Percentiles rank a stretch among this genome's conserved stretches.
phyloP scores from a whole-genome alignment of 2,888 invertebrate genomes.

The Helobdella robusta region DNA sequence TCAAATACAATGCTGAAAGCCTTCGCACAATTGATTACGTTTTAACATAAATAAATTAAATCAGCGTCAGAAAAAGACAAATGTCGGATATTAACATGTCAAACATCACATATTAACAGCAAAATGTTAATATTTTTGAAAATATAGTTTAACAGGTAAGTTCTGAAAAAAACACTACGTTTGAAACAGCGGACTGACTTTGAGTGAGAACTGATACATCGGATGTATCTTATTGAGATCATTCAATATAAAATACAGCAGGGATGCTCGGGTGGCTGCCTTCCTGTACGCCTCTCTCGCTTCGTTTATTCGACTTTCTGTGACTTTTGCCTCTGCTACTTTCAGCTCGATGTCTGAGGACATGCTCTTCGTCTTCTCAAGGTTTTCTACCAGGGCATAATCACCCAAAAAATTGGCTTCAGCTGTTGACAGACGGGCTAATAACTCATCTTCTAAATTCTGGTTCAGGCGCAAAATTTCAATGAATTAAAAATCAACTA shows the following conservation, averaged over 20 bases:
- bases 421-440: conserved; percentile 79
- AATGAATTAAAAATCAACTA: not conserved
- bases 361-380: conserved; percentile 87
- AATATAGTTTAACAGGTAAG: no score
- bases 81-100: not conserved
- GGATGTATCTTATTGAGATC: conserved; percentile 91
- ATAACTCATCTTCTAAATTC: conserved; percentile 76
- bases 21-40: conserved; percentile 49
- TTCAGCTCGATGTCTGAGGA: conserved; percentile 80
- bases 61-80: not conserved
- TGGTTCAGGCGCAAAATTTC: not conserved
- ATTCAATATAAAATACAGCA: conserved; percentile 87
- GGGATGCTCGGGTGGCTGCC: conserved; percentile 81
- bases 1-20: conserved; percentile 95
- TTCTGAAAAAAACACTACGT: no score
- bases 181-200: no score
- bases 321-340: conserved; percentile 82
- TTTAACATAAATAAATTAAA: not conserved
- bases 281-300: conserved; percentile 84
- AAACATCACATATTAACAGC: no score
- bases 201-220: conserved; percentile 90
- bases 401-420: conserved; percentile 88
- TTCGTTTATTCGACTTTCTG: conserved; percentile 80
- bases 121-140: no score
- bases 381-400: conserved; percentile 85